Base-by-base conservation (phyloP, 1,140 invertebrate species). In the Maconellicoccus hirsutus region DNA sequence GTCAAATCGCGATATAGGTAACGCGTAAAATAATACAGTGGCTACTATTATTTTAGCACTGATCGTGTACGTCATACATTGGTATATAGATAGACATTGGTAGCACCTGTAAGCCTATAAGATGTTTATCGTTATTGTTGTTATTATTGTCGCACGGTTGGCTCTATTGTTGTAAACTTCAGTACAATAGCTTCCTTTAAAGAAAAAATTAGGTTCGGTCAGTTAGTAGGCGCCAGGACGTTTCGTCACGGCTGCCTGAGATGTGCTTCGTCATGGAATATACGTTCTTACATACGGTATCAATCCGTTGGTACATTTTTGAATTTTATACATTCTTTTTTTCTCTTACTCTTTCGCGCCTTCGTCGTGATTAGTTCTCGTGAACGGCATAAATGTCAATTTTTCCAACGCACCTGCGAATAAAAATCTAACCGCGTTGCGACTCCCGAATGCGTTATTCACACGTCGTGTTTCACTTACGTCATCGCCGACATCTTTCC, bases 51-150 rank as follows among this genome's bases (percentile, higher is more conserved):
- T 52, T 52, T 52, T 52, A 52, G 42, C 42, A 52, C 42, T 52
- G 42, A 52, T 52, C 42, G 42, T 52, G 42, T 52, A 52, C 42
- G 42, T 52, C 42, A 52, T 52, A 19, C 2, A 52, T 19, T 8
- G 42, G 12, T 33, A 33, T 52, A 52, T 52, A 52, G 42, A 52
- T 52, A 52, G 42, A 52, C 42, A 52, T 52, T 52, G 42, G 61
- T 22, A 66, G 61, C 61, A 66, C 61, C 61, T 66, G 61, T 66
- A 66, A 66, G 61, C 61, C 61, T 66, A 66, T 66, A 66, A 25
- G 61, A 66, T 66, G 61, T 66, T 66, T 66, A 66, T 66, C 61
- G 61, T 66, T 66, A 66, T 66, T 66, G 61, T 66, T 66, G 61
- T 66, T 66, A 66, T 66, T 66, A 66, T 66, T 66, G 61, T 66